Evolutionary conservation across 2,797 vertebrate genomes (phyloP).

Genomic region (Galagoides demidoff): DNA sequence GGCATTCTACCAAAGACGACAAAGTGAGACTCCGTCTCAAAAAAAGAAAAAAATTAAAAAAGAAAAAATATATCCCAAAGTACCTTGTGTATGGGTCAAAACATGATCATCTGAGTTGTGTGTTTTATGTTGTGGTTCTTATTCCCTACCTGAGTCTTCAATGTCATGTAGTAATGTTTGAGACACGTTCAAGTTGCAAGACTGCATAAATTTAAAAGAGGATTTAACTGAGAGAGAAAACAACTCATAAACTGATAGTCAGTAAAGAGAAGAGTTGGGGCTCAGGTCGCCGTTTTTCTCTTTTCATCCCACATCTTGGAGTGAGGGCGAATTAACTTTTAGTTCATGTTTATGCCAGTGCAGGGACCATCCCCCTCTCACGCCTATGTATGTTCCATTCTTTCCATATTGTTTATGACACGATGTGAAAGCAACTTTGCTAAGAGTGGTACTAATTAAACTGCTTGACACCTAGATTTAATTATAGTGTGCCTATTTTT

Average conservation of each 20-base stretch:
- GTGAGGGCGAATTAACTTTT: background rate
- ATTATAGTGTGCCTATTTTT: background rate
- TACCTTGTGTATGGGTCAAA: background rate
- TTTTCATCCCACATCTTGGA: background rate
- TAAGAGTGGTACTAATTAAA: background rate
- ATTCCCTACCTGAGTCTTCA: background rate
- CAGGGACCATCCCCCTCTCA: rapidly evolving
- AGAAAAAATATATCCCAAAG: background rate
- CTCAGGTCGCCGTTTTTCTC: background rate
- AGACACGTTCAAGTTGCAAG: background rate
- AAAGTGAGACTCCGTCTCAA: too few relatives aligned
- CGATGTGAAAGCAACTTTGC: background rate
- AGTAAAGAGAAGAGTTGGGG: background rate
- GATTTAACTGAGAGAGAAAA: background rate
- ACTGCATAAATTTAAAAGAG: background rate
- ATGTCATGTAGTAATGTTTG: background rate
- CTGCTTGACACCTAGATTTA: background rate
- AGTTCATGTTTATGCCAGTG: background rate
- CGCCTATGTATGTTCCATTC: background rate
- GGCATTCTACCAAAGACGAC: too few relatives aligned
- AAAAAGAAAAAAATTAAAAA: too few relatives aligned
- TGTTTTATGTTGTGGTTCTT: background rate
- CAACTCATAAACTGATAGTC: background rate
- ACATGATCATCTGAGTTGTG: background rate
- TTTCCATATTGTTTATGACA: background rate